Evolutionary conservation across 1,140 invertebrate species (phyloP), one percentile per base, ranked within the genome.

Genomic region (Drosophila auraria): DNA sequence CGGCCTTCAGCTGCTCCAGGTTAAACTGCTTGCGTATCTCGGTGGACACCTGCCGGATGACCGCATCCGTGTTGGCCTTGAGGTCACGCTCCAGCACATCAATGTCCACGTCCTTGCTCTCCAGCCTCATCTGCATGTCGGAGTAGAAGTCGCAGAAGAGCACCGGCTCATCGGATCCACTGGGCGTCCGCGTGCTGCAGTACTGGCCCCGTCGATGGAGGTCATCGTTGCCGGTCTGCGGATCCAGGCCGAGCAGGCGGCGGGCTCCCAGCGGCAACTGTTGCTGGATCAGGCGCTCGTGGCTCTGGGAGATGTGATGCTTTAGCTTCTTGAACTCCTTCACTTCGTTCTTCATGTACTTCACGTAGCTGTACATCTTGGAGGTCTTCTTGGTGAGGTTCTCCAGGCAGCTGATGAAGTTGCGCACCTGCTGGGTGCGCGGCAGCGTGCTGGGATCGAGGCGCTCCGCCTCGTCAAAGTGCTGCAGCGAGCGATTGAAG

Each of bases 391-490:
- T 92, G 40, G 87, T 92, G 6, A 93, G 77, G 36, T 91, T 87
- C 73, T 93, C 92, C 47, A 93, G 45, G 54, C 92, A 93, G 7
- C 68, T 80, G 9, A 93, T 92, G 45, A 92, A 93, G 14, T 93
- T 91, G 0, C 86, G 82, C 60, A 93, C 80, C 61, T 83, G 89
- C 38, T 84, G 76, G 2, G 91, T 90, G 15, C 82, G 78, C n/a
- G 86, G 78, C 57, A 82, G 45, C 0, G 89, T 90, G 45, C 94
- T 94, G 9, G 95, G 95, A 76, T 95, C 94, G 51, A 97, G 91
- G 77, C 95, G 95, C 61, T 97, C 93, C 45, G 95, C 95, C 93
- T 96, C 96, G 72, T 97, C 95, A 93, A 96, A 97, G 92, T 95
- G 94, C 27, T 93, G 91, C 45, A 95, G 82, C 0, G 95, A 94